Percentiles rank a stretch among this genome's conserved stretches.
Evolutionary conservation across 2,888 invertebrate genomes (phyloP).

Genomic region (Macaria notata): DNA sequence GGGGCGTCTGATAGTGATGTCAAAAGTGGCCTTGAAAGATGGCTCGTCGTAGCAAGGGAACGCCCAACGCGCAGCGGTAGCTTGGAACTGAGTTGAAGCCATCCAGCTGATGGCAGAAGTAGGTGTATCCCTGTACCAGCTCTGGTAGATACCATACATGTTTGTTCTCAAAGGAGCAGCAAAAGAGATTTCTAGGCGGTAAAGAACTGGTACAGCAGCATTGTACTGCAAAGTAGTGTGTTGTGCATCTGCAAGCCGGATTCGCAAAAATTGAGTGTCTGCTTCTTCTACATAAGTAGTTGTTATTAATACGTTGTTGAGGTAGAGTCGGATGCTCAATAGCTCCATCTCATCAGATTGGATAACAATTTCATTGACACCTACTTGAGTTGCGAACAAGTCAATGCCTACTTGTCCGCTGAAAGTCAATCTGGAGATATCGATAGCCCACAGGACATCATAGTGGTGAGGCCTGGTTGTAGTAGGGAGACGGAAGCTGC

Average conservation of each 20-base stretch:
- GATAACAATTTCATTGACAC: conserved; percentile 57
- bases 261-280: conserved; percentile 52
- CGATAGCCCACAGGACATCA: conserved; percentile 68
- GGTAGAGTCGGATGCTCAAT: conserved; percentile 62
- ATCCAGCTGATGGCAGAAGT: conserved; percentile 63
- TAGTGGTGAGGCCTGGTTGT: conserved; percentile 79
- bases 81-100: conserved; percentile 87
- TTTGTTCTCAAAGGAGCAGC: conserved; percentile 55
- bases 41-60: conserved; percentile 94
- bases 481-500: conserved; percentile 70
- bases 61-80: conserved; percentile 85
- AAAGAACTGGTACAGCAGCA: conserved; percentile 36
- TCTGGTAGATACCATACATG: conserved; percentile 71
- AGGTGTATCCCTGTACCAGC: conserved; percentile 61
- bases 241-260: conserved; percentile 37
- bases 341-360: conserved; percentile 55
- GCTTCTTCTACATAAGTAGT: conserved; percentile 31
- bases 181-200: conserved; percentile 53
- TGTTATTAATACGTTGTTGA: conserved; percentile 26
- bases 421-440: conserved; percentile 52
- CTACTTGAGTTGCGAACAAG: conserved; percentile 48
- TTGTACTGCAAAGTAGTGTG: conserved; percentile 43
- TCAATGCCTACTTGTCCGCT: conserved; percentile 63
- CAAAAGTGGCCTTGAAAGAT: conserved; percentile 89
- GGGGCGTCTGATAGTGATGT: conserved; percentile 84